Conservation (phyloP, 2,113 vertebrate genomes). For the Sylvia atricapilla region DNA sequence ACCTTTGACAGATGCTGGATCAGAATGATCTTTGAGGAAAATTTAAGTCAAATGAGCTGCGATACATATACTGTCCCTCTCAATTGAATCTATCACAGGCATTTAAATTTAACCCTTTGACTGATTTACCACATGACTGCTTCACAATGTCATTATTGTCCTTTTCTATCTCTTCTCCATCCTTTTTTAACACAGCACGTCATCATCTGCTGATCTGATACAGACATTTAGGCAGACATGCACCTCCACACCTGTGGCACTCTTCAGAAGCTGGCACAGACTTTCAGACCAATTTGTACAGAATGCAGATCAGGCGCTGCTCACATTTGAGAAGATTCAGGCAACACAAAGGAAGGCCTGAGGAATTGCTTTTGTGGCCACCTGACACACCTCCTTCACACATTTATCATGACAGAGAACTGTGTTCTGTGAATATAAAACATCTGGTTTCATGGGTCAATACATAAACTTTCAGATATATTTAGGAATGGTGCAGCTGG, state of each 20-base stretch:
- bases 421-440: background rate
- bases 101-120: background rate
- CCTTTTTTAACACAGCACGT: fast-evolving
- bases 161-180: background rate
- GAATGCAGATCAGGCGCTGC: background rate
- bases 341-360: background rate
- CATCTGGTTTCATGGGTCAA: background rate
- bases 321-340: background rate
- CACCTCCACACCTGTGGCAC: background rate
- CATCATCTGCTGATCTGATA: background rate
- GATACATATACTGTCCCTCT: background rate
- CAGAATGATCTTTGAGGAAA: background rate
- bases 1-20: background rate
- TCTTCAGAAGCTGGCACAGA: background rate
- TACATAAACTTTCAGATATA: background rate
- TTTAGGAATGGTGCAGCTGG: background rate
- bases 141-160: background rate
- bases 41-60: background rate
- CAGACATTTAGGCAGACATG: background rate
- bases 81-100: fast-evolving
- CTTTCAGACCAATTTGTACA: background rate
- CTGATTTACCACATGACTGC: background rate
- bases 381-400: background rate
- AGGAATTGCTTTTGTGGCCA: background rate
- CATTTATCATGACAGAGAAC: fast-evolving